Percentiles rank a stretch among this genome's conserved stretches.
Evolutionary conservation across 2,888 invertebrate genomes (phyloP).

Genomic region (Agriotes lineatus): DNA sequence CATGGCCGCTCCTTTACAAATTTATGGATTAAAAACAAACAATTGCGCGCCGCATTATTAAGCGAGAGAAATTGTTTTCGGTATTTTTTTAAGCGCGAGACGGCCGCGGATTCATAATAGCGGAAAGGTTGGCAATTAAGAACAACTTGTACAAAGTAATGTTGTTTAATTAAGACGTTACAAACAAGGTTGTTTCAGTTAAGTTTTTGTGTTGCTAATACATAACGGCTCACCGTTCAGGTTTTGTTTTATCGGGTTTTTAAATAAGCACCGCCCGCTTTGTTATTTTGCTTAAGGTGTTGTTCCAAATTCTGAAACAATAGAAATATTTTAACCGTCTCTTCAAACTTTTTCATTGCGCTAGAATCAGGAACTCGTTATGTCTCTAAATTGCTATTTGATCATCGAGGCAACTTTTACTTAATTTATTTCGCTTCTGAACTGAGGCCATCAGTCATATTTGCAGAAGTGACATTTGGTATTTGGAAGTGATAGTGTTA

Average conservation of each 20-base stretch:
- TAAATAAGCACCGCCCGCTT: constrained; percentile 4
- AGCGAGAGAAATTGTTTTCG: constrained; percentile 1
- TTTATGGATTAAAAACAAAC: too few relatives aligned
- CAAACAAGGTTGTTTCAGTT: constrained; percentile 15
- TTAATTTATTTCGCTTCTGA: too few relatives aligned
- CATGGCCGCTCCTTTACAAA: too few relatives aligned
- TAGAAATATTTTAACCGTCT: constrained; percentile 19
- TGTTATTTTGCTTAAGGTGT: constrained; percentile 14
- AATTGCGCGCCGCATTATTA: too few relatives aligned
- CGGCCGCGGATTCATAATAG: constrained; percentile 5
- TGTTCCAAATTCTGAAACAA: constrained; percentile 16
- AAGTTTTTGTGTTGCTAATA: constrained; percentile 23
- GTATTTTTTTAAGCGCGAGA: constrained; percentile 6
- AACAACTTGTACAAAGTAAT: constrained; percentile 22
- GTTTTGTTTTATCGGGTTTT: constrained; percentile 19
- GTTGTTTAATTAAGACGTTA: constrained; percentile 24
- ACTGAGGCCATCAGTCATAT: too few relatives aligned
- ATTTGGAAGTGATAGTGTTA: too few relatives aligned
- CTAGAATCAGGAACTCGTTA: constrained; percentile 11
- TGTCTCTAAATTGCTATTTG: too few relatives aligned
- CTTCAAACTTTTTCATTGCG: constrained; percentile 23
- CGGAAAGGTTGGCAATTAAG: constrained; percentile 18
- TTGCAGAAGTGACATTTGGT: too few relatives aligned
- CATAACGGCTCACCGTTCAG: background rate
- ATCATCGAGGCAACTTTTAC: too few relatives aligned